Conservation (phyloP, 2,888 invertebrate species). For the Plutella xylostella region DNA sequence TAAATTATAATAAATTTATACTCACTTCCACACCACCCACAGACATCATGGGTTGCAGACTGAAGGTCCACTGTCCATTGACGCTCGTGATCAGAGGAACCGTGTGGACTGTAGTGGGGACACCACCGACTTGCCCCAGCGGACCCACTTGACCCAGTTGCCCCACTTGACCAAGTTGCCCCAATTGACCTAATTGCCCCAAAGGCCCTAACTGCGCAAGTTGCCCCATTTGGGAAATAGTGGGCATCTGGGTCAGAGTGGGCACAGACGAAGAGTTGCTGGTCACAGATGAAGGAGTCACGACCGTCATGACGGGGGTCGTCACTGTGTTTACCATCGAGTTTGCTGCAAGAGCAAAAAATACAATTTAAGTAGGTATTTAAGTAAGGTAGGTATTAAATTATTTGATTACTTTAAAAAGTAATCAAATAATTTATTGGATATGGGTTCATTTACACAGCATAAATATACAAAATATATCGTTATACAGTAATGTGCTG, state of each 20-base stretch:
- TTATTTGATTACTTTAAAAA: too few species aligned
- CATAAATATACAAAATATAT: too few species aligned
- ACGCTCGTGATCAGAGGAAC: conserved; percentile 55
- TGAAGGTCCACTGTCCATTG: conserved; percentile 62
- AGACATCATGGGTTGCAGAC: conserved; percentile 57
- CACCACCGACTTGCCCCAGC: conserved; percentile 22
- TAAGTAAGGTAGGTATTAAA: too few species aligned
- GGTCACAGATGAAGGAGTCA: conserved; percentile 1
- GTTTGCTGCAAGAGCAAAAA: conserved; percentile 21
- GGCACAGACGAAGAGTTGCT: conserved; percentile 5
- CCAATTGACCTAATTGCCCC: background rate
- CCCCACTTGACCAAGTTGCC: background rate
- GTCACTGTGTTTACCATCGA: conserved; percentile 33
- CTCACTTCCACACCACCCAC: conserved; percentile 52
- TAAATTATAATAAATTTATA: conserved; percentile 10
- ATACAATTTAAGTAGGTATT: too few species aligned
- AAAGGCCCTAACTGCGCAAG: background rate
- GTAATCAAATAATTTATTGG: too few species aligned
- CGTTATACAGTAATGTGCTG: too few species aligned
- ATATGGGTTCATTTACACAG: too few species aligned
- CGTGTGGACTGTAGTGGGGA: conserved; percentile 43
- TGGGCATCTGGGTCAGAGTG: background rate
- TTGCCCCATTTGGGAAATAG: background rate
- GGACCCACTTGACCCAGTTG: background rate
- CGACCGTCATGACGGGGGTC: conserved; percentile 24